Conservation (phyloP, 2,888 invertebrate genomes). For the Phrixothrix hirtus region DNA sequence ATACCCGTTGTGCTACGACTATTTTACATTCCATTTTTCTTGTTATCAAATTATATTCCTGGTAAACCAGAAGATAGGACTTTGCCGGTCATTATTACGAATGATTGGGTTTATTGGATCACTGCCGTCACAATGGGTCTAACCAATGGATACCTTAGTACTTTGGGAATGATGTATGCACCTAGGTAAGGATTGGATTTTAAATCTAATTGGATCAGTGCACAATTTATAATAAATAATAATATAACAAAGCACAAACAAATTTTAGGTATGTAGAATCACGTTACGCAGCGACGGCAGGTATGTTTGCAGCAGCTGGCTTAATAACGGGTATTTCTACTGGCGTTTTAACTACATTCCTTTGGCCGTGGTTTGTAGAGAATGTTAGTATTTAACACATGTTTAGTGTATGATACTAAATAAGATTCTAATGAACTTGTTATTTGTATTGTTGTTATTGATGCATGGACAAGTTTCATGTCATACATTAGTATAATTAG, state of each 20-base stretch:
- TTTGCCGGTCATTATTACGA: constrained; percentile 75
- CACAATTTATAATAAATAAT: no score
- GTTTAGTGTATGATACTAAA: no score
- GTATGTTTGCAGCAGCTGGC: constrained; percentile 95
- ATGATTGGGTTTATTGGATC: constrained; percentile 81
- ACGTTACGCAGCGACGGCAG: constrained; percentile 81
- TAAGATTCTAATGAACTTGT: no score
- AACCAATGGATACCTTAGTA: constrained; percentile 91
- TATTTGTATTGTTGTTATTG: no score
- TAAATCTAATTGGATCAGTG: no score
- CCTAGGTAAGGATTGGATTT: constrained; percentile 72
- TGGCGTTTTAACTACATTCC: constrained; percentile 78
- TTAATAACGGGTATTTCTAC: constrained; percentile 85
- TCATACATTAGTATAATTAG: no score
- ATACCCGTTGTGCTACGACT: constrained; percentile 72
- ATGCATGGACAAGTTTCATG: no score
- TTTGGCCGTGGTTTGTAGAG: constrained; percentile 67
- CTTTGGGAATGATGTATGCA: constrained; percentile 91
- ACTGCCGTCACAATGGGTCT: constrained; percentile 77
- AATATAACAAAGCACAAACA: no score
- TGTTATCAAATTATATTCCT: constrained; percentile 88
- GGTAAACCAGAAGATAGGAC: constrained; percentile 55
- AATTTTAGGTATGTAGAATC: constrained; percentile 77
- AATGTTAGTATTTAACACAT: no score
- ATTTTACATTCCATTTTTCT: constrained; percentile 84